Percentiles rank a stretch among this genome's conserved stretches.
phyloP scores from a whole-genome alignment of 1,140 invertebrate species.

The Lucilia sericata region DNA sequence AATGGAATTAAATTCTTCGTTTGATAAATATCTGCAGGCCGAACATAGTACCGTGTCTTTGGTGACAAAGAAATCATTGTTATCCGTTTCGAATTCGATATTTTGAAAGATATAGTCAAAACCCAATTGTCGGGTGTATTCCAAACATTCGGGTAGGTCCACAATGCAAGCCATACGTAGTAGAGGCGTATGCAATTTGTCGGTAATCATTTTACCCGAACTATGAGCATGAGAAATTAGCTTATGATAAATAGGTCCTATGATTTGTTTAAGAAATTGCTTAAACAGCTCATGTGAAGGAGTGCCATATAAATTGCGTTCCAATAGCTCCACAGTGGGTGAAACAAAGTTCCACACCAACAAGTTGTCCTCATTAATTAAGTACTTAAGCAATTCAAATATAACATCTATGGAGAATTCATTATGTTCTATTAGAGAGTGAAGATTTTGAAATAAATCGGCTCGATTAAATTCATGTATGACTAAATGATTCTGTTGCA shows the following conservation, averaged over 20 bases:
- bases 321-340: slow-evolving; percentile 51
- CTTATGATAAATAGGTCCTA: slow-evolving; percentile 56
- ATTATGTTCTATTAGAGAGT: slow-evolving; percentile 62
- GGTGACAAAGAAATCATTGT: slow-evolving; percentile 53
- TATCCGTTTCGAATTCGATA: slow-evolving; percentile 42
- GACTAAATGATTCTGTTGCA: slow-evolving; percentile 64
- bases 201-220: slow-evolving; percentile 5
- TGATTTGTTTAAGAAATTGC: slow-evolving; percentile 56
- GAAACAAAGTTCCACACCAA: slow-evolving; percentile 72
- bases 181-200: slow-evolving; percentile 42
- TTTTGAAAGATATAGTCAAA: slow-evolving; percentile 55
- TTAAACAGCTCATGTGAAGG: slow-evolving; percentile 67
- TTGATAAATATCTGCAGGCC: slow-evolving; percentile 53
- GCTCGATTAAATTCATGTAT: slow-evolving; percentile 75
- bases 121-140: slow-evolving; percentile 52
- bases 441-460: slow-evolving; percentile 72
- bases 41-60: slow-evolving; percentile 55
- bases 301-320: slow-evolving; percentile 54
- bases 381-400: slow-evolving; percentile 70
- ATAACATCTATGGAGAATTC: slow-evolving; percentile 60
- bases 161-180: slow-evolving; percentile 55
- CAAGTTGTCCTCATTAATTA: slow-evolving; percentile 70
- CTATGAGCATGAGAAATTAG: slow-evolving; percentile 44
- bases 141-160: slow-evolving; percentile 58
- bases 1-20: slow-evolving; percentile 54